A percentile compares a stretch with the other conserved stretches of the same genome.
Evolutionary conservation across 1,140 invertebrate species (phyloP).

Genomic region (Brachionus asplanchnoidis): DNA sequence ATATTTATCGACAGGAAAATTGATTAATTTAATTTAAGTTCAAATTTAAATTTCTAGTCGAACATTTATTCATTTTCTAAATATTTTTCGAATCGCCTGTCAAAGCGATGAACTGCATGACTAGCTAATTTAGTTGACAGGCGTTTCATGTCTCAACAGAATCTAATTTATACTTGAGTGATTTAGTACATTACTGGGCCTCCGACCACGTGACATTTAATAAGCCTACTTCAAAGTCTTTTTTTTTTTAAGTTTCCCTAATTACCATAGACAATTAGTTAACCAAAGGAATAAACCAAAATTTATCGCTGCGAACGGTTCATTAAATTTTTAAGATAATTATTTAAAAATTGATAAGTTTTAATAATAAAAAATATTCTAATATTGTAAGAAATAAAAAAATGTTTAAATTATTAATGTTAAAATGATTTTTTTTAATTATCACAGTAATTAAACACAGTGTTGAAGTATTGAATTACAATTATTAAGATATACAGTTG

Average conservation of each 20-base stretch:
- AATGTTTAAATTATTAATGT: too few species aligned
- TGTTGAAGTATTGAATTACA: too few species aligned
- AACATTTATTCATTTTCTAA: not conserved
- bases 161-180: not conserved
- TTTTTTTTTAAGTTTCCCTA: not conserved
- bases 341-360: too few species aligned
- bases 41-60: not conserved
- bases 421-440: too few species aligned
- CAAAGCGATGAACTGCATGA: not conserved
- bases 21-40: not conserved
- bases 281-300: not conserved
- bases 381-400: too few species aligned
- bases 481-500: too few species aligned
- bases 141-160: not conserved
- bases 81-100: not conserved
- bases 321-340: not conserved
- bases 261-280: not conserved
- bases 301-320: not conserved
- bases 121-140: not conserved
- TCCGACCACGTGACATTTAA: not conserved
- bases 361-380: too few species aligned
- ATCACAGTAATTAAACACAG: too few species aligned
- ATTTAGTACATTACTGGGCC: not conserved
- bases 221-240: not conserved
- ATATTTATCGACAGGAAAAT: slow-evolving; percentile 8